Base-by-base conservation (phyloP, 2,888 invertebrate genomes). In the Patella depressa region DNA sequence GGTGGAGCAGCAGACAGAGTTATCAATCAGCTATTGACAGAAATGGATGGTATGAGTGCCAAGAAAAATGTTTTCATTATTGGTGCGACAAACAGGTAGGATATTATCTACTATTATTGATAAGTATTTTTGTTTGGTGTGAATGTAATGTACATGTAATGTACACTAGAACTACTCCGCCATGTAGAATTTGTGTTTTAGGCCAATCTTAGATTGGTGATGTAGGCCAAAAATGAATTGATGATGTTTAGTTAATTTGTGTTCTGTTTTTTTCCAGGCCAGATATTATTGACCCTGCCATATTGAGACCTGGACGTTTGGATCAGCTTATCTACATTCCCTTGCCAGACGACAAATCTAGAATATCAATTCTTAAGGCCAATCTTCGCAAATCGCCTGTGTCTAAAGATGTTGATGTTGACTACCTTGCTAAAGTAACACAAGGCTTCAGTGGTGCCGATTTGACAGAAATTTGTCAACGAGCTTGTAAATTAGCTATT, bases 271-370 rank as follows among this genome's bases (percentile, higher is more conserved):
- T 59, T 82, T 89, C 79, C 93, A 91, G 93, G 81, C 93, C 94
- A 84, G 99, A 99, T 92, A 99, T 99, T 89, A 99, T 99, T 92
- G 99, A 99, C 94, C 97, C 99, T 78, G 99, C 99, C 78, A 99
- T 99, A 91, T 94, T 99, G 84, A 95, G 99, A 91, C 99, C 99
- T 45, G 99, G 99, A 34, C 96, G 99, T 90, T 94, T 99, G 79
- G 99, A 99, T 94, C 99, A 99, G 93, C 94, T 99, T 85, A 99
- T 99, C 92, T 99, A 99, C 94, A 99, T 99, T 94, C 99, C 99
- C 89, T 93, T 99, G 92, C 99, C 99, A 53, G 99, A 99, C 93
- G 99, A 99, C 90, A 97, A 97, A 92, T 99, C 99, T 0, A 95
- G 99, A 87, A 96, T 98, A 92, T 95, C 96, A 82, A 99, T 99